These are phyloP conservation scores for Danio kyathit DNA, from an alignment of 2,797 vertebrate species.

Conservation along the genomic window DNA sequence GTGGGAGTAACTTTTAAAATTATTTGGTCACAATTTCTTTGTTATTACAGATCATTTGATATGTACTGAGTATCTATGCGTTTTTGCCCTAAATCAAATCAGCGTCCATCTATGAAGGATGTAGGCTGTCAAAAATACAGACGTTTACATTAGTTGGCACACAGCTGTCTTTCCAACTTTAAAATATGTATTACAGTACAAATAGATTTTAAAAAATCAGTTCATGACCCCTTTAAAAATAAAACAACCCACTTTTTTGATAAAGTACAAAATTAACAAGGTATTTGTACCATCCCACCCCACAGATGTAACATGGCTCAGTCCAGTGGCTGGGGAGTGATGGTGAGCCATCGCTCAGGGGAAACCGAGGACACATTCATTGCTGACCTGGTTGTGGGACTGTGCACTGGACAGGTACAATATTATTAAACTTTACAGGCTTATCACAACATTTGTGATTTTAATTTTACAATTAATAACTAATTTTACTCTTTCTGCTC, in stretches of 20 bases:
- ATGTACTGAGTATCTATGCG: no score
- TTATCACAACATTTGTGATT: not conserved
- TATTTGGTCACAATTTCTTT: no score
- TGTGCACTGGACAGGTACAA: constrained; percentile 94
- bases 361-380: constrained; percentile 98
- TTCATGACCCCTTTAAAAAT: no score
- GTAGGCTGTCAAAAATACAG: no score
- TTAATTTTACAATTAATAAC: not conserved
- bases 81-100: no score
- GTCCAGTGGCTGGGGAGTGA: constrained; percentile 95
- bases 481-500: not conserved
- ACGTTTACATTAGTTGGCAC: no score
- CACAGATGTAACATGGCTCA: constrained; percentile 94
- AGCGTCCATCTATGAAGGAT: no score
- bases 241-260: not conserved
- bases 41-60: no score
- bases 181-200: no score
- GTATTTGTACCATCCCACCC: not conserved
- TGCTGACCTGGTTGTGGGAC: constrained; percentile 94
- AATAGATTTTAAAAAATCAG: no score
- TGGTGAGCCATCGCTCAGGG: constrained; percentile 97
- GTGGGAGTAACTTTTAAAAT: no score
- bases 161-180: no score
- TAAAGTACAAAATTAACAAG: not conserved
- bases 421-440: constrained; percentile 3